Evolutionary conservation across 2,797 vertebrate species (phyloP), one percentile per base, ranked within the genome.

Genomic region (Lithobates pipiens): DNA sequence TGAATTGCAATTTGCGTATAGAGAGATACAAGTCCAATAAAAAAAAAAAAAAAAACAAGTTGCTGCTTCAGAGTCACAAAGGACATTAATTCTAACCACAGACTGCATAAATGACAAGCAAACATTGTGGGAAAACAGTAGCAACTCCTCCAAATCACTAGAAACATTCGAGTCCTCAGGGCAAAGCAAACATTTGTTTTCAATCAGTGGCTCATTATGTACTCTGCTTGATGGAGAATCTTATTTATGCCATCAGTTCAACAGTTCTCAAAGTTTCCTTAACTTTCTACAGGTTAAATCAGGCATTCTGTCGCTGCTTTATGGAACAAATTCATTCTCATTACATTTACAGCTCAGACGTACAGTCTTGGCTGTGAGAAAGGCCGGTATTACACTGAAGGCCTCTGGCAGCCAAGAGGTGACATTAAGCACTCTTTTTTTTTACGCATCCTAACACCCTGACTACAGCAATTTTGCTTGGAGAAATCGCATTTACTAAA

Each of bases 71-170:
- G 13, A 74, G 72, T 75, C 10, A 11, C 39, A 67, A 73, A 74
- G 70, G 80, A 82, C 80, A 74, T 73, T 73, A 73, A 73, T 85
- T 68, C 84, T 80, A 75, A 68, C 57, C 46, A 69, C 61, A 65
- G n/a, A 46, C 39, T 76, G 44, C 61, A 76, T 68, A 80, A 89
- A 89, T 46, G 77, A 75, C 71, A 85, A 84, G 54, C n/a, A 71
- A 73, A 88, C 3, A 88, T 77, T 85, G 86, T 88, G 89, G 88
- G 74, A 89, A 91, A 89, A 88, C 89, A 91, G 90, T 89, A 91
- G 90, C 90, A 90, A 91, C 91, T 50, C 85, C 84, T 89, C 80
- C 85, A 90, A 90, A 89, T 84, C 89, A 90, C 87, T 88, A 88
- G 88, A 88, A 92, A 83, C 87, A 90, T 89, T 88, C 83, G 76